Evolutionary conservation across 2,888 invertebrate species (phyloP).

Genomic region (Tigriopus californicus): DNA sequence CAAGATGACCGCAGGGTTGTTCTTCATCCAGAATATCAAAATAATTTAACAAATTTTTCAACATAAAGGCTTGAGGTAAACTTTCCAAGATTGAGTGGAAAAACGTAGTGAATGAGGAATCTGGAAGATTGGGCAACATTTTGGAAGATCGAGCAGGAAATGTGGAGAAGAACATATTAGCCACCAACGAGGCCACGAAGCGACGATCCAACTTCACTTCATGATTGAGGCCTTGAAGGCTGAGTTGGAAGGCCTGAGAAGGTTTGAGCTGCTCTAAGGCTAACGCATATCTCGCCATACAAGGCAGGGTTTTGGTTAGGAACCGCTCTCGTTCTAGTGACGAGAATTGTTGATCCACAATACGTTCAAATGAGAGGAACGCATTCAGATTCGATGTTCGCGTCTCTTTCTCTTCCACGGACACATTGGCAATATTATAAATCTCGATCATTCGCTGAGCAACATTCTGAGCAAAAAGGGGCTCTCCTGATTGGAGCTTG

Average conservation of each 20-base stretch:
- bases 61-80: neutral
- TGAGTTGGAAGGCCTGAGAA: neutral
- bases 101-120: neutral
- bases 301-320: slow-evolving; percentile 1
- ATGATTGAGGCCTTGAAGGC: neutral
- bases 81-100: neutral
- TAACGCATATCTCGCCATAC: neutral
- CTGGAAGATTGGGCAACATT: neutral
- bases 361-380: neutral
- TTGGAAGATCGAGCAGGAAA: neutral
- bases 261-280: neutral
- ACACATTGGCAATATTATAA: neutral
- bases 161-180: slow-evolving; percentile 4
- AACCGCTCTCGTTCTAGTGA: neutral
- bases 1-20: neutral
- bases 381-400: neutral
- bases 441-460: neutral
- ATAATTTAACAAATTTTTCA: slow-evolving; percentile 1
- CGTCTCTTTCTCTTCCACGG: neutral
- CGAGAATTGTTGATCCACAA: neutral
- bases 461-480: neutral
- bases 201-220: neutral
- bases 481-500: neutral
- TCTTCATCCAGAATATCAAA: slow-evolving; percentile 7
- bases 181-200: neutral